Conservation (phyloP, 2,113 vertebrate species). For the Cyprinodon variegatus region DNA sequence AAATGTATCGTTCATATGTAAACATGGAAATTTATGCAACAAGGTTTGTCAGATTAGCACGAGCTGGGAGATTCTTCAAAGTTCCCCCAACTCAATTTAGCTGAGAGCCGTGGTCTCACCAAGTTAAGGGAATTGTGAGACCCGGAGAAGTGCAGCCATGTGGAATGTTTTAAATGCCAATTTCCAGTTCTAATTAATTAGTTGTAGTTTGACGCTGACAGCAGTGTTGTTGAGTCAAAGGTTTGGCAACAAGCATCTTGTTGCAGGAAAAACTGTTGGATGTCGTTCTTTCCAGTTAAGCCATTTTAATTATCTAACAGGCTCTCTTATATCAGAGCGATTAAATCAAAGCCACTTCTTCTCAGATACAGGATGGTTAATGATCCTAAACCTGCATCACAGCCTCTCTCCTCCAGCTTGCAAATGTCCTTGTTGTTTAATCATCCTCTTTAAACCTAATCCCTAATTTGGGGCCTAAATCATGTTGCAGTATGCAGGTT, state of each 20-base stretch:
- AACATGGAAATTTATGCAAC: slow-evolving; percentile 46
- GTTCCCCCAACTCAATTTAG: slow-evolving; percentile 47
- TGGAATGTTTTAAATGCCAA: slow-evolving; percentile 35
- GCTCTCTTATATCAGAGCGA: not conserved
- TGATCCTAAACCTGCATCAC: slow-evolving; percentile 6
- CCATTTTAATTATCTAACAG: slow-evolving; percentile 20
- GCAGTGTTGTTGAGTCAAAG: slow-evolving; percentile 35
- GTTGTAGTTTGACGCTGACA: slow-evolving; percentile 32
- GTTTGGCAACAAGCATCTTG: slow-evolving; percentile 40
- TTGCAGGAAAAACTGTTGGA: slow-evolving; percentile 16
- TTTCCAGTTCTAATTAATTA: slow-evolving; percentile 48
- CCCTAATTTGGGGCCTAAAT: slow-evolving; percentile 8
- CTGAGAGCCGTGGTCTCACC: slow-evolving; percentile 31
- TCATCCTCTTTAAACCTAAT: slow-evolving; percentile 10
- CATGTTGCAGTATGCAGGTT: slow-evolving; percentile 8
- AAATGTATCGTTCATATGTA: slow-evolving; percentile 24
- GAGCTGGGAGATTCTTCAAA: slow-evolving; percentile 31
- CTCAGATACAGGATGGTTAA: not conserved
- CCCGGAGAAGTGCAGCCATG: slow-evolving; percentile 34
- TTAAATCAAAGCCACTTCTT: slow-evolving; percentile 3
- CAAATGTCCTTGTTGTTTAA: not conserved
- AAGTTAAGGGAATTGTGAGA: slow-evolving; percentile 27
- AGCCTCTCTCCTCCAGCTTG: not conserved
- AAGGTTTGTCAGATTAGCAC: slow-evolving; percentile 16
- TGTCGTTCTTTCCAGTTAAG: slow-evolving; percentile 16